These are phyloP conservation scores for Microcebus griseorufus DNA, from an alignment of 2,113 vertebrate genomes.

Conservation along the genomic window DNA sequence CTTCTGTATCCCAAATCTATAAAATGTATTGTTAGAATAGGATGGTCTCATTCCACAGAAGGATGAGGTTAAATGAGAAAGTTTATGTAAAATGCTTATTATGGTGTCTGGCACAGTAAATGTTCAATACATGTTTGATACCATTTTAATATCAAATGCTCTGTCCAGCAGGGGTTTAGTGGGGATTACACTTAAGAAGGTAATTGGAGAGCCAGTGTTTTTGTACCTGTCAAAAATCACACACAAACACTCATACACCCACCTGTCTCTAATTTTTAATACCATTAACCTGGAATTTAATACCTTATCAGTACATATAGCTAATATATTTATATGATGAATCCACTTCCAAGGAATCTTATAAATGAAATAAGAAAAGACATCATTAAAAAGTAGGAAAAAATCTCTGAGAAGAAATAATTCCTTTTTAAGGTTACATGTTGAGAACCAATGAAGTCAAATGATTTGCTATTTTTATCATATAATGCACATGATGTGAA, in stretches of 20 bases:
- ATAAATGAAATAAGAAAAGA: neutral
- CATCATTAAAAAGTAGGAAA: neutral
- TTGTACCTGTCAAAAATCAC: neutral
- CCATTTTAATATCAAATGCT: neutral
- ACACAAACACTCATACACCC: neutral
- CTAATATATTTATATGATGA: neutral
- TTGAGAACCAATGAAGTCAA: neutral
- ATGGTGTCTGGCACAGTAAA: neutral
- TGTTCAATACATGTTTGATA: neutral
- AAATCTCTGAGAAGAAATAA: neutral
- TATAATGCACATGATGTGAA: neutral
- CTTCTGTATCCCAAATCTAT: neutral
- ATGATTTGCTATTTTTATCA: neutral
- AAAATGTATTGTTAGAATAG: neutral
- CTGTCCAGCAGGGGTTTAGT: neutral
- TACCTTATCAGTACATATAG: neutral
- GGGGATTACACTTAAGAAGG: neutral
- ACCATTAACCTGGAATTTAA: neutral
- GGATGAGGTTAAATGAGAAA: neutral
- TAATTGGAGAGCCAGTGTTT: neutral
- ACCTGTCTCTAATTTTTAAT: neutral
- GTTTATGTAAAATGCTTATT: neutral
- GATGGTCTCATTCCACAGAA: neutral
- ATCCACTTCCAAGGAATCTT: constrained; percentile 38
- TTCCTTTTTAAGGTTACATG: neutral